Base-by-base conservation (phyloP, 2,888 invertebrate genomes). In the Leucania comma region DNA sequence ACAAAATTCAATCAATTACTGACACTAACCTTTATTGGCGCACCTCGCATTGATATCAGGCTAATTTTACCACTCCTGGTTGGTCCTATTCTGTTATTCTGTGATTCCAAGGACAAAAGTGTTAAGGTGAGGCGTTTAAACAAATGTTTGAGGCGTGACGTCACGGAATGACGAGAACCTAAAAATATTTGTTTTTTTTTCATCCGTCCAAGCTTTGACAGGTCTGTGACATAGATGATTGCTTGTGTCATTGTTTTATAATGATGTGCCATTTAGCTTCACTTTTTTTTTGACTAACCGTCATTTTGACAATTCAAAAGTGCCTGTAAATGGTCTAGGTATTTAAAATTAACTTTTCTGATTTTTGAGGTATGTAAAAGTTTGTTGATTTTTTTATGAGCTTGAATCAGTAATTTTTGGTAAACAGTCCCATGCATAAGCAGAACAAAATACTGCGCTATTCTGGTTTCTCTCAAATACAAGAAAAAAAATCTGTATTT, bases 181-280 rank as follows among this genome's bases (percentile, higher is more conserved):
- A 59, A 58, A n/a, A 59, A 42, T 62, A 65, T 73, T 51, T 67
- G 20, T 76, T 64, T 69, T 76, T 24, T 76, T 81, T 73, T 76
- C 68, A 48, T 75, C 60, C 65, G 38, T 51, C 26, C 10, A 22
- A 56, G 61, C 74, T 81, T 71, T 60, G 80, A 82, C 85, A 85
- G 76, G 35, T 74, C 67, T 60, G 53, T 73, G 53, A 62, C 65
- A 79, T 50, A 80, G 57, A 46, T 65, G 67, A 79, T 51, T 69
- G 75, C 29, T 22, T 42, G 46, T 58, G 51, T 58, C 51, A 76
- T 69, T 72, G 75, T 72, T 72, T 57, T 75, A 35, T 50, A 42
- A 50, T 26, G 70, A 50, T 59, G 56, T 29, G 29, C 29, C 2
- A 29, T 29, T 29, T 29, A 29, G 4, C 29, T 29, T 29, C 29